Evolutionary conservation across 2,113 vertebrate species (phyloP).

Genomic region (Oreochromis tanganicae): DNA sequence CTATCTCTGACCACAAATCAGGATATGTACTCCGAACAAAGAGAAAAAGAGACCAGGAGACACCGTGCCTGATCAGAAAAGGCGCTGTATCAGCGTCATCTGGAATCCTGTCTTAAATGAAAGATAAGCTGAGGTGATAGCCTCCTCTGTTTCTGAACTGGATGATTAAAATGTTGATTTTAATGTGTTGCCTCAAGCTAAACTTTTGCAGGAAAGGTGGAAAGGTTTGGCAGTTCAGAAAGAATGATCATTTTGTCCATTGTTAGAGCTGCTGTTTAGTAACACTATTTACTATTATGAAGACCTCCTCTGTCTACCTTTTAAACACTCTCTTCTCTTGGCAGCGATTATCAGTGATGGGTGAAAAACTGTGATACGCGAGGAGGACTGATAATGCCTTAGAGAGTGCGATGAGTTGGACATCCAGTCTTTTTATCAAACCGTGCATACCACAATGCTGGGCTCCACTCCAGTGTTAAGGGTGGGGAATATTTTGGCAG

Average conservation of each 20-base stretch:
- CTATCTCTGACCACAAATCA: constrained; percentile 22
- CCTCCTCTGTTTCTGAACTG: constrained; percentile 23
- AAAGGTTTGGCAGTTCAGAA: background rate
- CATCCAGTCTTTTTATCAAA: background rate
- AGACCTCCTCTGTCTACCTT: background rate
- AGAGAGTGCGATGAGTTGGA: background rate
- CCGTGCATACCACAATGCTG: background rate
- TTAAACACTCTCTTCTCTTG: background rate
- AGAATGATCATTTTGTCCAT: background rate
- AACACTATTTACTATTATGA: background rate
- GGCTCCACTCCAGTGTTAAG: constrained; percentile 10
- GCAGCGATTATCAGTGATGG: background rate
- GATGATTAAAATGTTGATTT: constrained; percentile 53
- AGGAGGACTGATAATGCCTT: background rate
- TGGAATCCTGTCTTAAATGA: constrained; percentile 59
- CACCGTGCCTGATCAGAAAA: constrained; percentile 32
- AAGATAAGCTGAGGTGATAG: constrained; percentile 48
- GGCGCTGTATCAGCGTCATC: constrained; percentile 11
- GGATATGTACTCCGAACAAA: background rate
- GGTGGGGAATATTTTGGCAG: constrained; percentile 22
- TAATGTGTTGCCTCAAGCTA: constrained; percentile 41
- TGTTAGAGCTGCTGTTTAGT: background rate
- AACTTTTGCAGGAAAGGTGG: constrained; percentile 13
- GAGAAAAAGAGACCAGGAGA: constrained; percentile 12
- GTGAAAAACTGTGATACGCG: background rate